Evolutionary conservation across 2,888 invertebrate species (phyloP).

Genomic region (Charanyca ferruginea): DNA sequence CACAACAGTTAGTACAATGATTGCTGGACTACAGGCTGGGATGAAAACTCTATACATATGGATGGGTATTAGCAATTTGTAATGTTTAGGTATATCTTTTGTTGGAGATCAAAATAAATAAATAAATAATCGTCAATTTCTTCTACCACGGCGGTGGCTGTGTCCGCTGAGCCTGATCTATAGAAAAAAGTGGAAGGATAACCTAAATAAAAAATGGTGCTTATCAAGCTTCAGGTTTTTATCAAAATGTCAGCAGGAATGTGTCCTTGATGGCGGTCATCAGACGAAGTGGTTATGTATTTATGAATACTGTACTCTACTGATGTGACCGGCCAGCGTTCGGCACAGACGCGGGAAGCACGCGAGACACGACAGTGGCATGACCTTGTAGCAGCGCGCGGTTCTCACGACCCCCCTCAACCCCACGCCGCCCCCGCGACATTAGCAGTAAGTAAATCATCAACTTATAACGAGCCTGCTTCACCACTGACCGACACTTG

Average conservation of each 20-base stretch:
- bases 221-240: conserved; percentile 6
- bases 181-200: too few species aligned
- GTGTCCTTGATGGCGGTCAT: not conserved
- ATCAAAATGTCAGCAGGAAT: conserved; percentile 15
- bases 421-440: not conserved
- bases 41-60: too few species aligned
- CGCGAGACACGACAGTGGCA: not conserved
- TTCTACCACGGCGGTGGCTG: too few species aligned
- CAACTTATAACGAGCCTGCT: not conserved
- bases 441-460: not conserved
- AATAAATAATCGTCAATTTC: too few species aligned
- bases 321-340: not conserved
- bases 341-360: not conserved
- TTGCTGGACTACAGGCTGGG: too few species aligned
- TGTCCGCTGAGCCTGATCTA: too few species aligned
- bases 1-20: too few species aligned
- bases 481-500: not conserved
- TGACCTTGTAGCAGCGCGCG: conserved; percentile 13
- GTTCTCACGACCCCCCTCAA: conserved; percentile 1
- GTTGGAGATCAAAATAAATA: too few species aligned
- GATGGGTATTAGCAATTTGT: too few species aligned
- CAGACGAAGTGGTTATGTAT: not conserved
- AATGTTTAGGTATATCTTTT: too few species aligned
- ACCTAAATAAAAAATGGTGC: not conserved
- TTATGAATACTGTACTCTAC: not conserved